These are phyloP conservation scores for Pseudorasbora parva DNA, from an alignment of 2,113 vertebrate genomes.

Conservation along the genomic window DNA sequence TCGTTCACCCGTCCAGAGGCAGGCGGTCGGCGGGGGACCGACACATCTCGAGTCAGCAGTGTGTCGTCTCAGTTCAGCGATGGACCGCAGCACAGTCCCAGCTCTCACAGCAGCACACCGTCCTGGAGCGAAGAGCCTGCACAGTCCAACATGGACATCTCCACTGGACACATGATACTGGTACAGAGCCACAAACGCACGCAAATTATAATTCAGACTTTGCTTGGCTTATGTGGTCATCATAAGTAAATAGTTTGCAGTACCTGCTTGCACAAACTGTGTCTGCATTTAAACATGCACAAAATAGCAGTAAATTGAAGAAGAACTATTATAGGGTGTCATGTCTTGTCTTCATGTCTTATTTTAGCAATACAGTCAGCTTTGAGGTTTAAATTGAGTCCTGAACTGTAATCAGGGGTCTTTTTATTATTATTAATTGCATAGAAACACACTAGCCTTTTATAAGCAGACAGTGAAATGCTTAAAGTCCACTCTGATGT, in stretches of 20 bases:
- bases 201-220: background rate
- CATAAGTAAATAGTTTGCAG: background rate
- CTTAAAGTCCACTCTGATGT: constrained; percentile 11
- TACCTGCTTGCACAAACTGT: background rate
- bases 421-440: background rate
- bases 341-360: background rate
- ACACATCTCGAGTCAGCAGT: constrained; percentile 93
- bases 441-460: background rate
- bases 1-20: constrained; percentile 80
- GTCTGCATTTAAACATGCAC: background rate
- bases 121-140: constrained; percentile 98
- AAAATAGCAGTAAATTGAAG: background rate
- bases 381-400: background rate
- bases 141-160: constrained; percentile 99
- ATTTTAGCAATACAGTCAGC: background rate
- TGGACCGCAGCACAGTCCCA: constrained; percentile 91
- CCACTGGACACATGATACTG: constrained; percentile 98
- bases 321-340: background rate
- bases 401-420: background rate
- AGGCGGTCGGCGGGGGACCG: constrained; percentile 76
- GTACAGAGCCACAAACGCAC: constrained; percentile 70
- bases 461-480: background rate
- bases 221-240: background rate
- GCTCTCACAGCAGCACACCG: constrained; percentile 95
- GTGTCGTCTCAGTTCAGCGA: constrained; percentile 98